Base-by-base conservation (phyloP, 2,888 invertebrate species). In the Tetragnatha montana region DNA sequence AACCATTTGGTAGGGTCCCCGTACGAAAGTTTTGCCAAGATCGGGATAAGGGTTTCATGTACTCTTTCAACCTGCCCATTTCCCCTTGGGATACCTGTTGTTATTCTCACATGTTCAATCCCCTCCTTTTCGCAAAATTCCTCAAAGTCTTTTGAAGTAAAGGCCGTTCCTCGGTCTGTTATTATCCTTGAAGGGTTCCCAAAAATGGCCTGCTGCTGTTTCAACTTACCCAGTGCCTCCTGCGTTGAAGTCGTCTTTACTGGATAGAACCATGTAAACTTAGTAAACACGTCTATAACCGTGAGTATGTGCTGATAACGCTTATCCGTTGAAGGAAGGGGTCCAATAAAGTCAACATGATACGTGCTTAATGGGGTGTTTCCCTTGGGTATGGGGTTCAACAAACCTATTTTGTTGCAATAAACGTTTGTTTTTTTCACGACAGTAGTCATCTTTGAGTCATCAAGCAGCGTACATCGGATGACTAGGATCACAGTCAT, bases 351-450 rank as follows among this genome's bases (percentile, higher is more conserved):
- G 12, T 82, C 51, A 6, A 81, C 19, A 47, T 60, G 74, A 50
- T 85, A 85, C 8, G 85, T 85, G n/a, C 70, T 76, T 17, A 85
- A 47, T 0, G 78, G 76, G 3, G 10, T n/a, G 10, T 85, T 19
- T 14, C 51, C 70, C 49, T 85, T 78, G 0, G 85, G 71, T 8
- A 70, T 85, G 0, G 78, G 71, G 21, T 85, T 85, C 60, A 83
- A 22, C 0, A 82, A n/a, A 1, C 82, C 88, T 50, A 35, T 4
- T 35, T 35, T 35, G n/a, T n/a, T n/a, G n/a, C n/a, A n/a, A n/a
- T n/a, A n/a, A n/a, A n/a, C n/a, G n/a, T n/a, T n/a, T n/a, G n/a
- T n/a, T n/a, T n/a, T n/a, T n/a, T n/a, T n/a, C n/a, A n/a, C n/a
- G n/a, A n/a, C n/a, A n/a, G n/a, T n/a, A n/a, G n/a, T n/a, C n/a